Base-by-base conservation (phyloP, 2,888 invertebrate genomes). In the Proisotoma minuta region DNA sequence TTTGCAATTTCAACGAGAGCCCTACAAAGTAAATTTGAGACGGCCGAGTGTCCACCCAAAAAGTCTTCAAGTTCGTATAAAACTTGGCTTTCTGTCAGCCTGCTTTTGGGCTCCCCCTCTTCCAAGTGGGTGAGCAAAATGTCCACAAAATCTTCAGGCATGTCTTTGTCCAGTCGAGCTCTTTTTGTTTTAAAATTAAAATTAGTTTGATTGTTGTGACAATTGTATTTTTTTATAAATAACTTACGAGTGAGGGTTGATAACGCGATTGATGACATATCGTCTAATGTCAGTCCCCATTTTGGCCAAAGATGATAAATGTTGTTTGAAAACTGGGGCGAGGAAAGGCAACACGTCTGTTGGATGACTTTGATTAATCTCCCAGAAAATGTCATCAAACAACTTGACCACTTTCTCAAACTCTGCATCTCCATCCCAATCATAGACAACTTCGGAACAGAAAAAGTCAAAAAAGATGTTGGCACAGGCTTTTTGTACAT, bases 301-400 rank as follows among this genome's bases (percentile, higher is more conserved):
- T 59, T 81, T 77, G 1, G 84, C 81, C 3, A 90, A 78, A 69
- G 84, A 85, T 2, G 83, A 81, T 79, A 89, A 83, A 74, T 89
- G 87, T 2, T 81, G 80, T 2, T 78, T 78, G 77, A 89, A 90
- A 63, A 89, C 84, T 0, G 89, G 89, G 1, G 84, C 79, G 0
- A 92, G 77, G 87, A 88, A 90, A 0, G 92, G 92, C 23, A 93
- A 75, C 75, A 92, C 92, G 75, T 93, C 93, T 0, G 91, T 84
- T 0, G 89, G 88, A 76, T 90, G 91, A 0, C 91, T 91, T 74
- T 90, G 89, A 77, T 92, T 93, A 68, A 93, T 91, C 76, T 92
- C 91, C 87, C 89, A 91, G 79, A 93, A 93, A 56, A 93, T 90
- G 73, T 88, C 87, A 74, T 92, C 92, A 76, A 91, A 92, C 61